A percentile compares a stretch with the other conserved stretches of the same genome.
These are phyloP conservation scores for Copidosoma aretas DNA, from an alignment of 2,888 invertebrate species.

Conservation along the genomic window DNA sequence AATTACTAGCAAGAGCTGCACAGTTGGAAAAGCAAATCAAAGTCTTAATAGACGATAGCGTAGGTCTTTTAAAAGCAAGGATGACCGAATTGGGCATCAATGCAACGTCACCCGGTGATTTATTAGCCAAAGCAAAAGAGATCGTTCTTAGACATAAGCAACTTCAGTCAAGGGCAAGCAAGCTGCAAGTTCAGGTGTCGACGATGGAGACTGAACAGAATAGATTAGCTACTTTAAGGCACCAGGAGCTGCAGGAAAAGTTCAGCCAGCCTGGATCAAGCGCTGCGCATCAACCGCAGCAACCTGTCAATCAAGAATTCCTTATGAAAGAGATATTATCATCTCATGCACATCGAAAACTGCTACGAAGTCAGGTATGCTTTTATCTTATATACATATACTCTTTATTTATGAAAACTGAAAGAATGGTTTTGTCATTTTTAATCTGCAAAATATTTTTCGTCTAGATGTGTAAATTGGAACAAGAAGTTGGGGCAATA, in stretches of 20 bases:
- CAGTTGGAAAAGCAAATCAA: slow-evolving; percentile 93
- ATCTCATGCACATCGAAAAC: slow-evolving; percentile 82
- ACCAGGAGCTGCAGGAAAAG: slow-evolving; percentile 79
- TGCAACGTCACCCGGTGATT: slow-evolving; percentile 83
- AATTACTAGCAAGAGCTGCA: slow-evolving; percentile 82
- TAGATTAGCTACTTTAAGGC: slow-evolving; percentile 73
- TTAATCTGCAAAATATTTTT: slow-evolving; percentile 3
- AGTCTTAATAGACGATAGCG: slow-evolving; percentile 90
- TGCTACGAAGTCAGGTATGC: slow-evolving; percentile 77
- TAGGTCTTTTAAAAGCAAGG: slow-evolving; percentile 83
- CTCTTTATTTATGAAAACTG: background rate
- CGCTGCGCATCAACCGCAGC: slow-evolving; percentile 69
- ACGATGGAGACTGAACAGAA: slow-evolving; percentile 79
- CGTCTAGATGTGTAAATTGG: slow-evolving; percentile 70
- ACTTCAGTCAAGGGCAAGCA: slow-evolving; percentile 85
- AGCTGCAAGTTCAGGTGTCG: slow-evolving; percentile 82
- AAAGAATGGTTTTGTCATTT: background rate
- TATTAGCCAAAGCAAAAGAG: slow-evolving; percentile 86
- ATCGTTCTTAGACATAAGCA: slow-evolving; percentile 93
- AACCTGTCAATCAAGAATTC: slow-evolving; percentile 75
- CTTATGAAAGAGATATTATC: slow-evolving; percentile 86
- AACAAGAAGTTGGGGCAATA: slow-evolving; percentile 77
- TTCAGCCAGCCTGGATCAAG: slow-evolving; percentile 62
- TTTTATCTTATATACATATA: background rate
- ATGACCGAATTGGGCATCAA: slow-evolving; percentile 92